phyloP scores from a whole-genome alignment of 2,888 invertebrate species.

The Erannis defoliaria region DNA sequence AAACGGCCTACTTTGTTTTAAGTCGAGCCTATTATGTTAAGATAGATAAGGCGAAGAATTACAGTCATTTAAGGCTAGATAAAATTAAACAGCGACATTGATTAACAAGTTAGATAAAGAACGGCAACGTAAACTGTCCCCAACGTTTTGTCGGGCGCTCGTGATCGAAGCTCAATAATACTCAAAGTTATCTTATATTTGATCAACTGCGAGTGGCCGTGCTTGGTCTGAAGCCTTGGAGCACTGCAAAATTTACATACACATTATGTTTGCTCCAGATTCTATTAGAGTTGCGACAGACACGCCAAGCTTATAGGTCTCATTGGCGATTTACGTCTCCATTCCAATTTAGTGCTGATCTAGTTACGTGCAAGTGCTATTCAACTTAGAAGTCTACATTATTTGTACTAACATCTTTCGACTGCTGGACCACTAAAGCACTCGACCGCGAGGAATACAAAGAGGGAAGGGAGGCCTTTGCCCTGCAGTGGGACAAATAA shows the following conservation, averaged over 20 bases:
- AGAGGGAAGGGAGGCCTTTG: too few relatives aligned
- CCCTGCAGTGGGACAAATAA: too few relatives aligned
- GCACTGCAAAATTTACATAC: slow-evolving; percentile 71
- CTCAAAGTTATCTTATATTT: slow-evolving; percentile 55
- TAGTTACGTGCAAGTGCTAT: slow-evolving; percentile 32
- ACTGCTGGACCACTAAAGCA: too few relatives aligned
- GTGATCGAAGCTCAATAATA: slow-evolving; percentile 46
- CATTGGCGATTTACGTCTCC: slow-evolving; percentile 66
- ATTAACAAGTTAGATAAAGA: slow-evolving; percentile 24
- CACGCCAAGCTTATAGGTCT: slow-evolving; percentile 58
- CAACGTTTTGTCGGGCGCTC: slow-evolving; percentile 43
- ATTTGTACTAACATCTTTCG: not conserved
- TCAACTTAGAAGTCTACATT: slow-evolving; percentile 3
- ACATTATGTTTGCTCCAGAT: slow-evolving; percentile 74
- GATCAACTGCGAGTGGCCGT: slow-evolving; percentile 63
- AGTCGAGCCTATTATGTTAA: slow-evolving; percentile 23
- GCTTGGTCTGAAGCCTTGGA: slow-evolving; percentile 61
- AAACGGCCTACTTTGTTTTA: slow-evolving; percentile 12
- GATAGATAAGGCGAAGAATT: slow-evolving; percentile 22
- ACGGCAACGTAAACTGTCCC: slow-evolving; percentile 38
- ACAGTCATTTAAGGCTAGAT: slow-evolving; percentile 17
- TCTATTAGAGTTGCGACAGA: slow-evolving; percentile 67
- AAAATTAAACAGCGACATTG: slow-evolving; percentile 17
- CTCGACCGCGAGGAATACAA: too few relatives aligned
- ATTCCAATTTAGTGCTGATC: slow-evolving; percentile 59